phyloP scores from a whole-genome alignment of 1,140 invertebrate genomes.

The Dolichoris vasculosae region DNA sequence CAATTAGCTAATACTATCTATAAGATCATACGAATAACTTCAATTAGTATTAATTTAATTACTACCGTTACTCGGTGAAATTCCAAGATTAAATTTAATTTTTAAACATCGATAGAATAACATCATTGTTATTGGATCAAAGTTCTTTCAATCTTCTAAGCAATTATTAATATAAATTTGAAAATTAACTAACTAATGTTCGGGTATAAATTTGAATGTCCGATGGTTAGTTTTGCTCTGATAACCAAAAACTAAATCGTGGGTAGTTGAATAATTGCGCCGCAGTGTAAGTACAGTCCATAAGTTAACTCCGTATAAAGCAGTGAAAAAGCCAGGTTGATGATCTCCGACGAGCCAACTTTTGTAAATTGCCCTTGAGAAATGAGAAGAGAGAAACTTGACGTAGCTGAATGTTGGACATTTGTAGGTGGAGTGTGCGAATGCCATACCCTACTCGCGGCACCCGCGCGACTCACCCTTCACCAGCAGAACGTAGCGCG shows the following conservation, averaged over 20 bases:
- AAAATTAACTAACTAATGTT: too few relatives aligned
- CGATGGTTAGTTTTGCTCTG: background rate
- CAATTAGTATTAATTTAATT: too few relatives aligned
- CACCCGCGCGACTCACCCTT: background rate
- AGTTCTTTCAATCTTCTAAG: too few relatives aligned
- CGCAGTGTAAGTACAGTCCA: background rate
- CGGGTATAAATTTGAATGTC: background rate
- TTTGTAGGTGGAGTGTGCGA: conserved; percentile 43
- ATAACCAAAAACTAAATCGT: background rate
- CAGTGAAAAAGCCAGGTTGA: background rate
- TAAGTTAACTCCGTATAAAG: background rate
- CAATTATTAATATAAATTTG: too few relatives aligned
- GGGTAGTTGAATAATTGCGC: background rate
- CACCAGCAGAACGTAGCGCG: conserved; percentile 48
- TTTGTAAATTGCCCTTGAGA: conserved; percentile 37
- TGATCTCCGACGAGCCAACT: background rate
- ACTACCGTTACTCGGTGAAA: too few relatives aligned
- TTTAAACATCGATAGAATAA: too few relatives aligned
- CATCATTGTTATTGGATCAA: too few relatives aligned
- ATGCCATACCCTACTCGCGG: conserved; percentile 18
- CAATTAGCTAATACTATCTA: too few relatives aligned
- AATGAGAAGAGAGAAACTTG: conserved; percentile 42
- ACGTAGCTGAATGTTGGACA: conserved; percentile 49
- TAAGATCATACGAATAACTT: too few relatives aligned
- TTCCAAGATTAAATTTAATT: too few relatives aligned